Evolutionary conservation across 2,797 vertebrate genomes (phyloP).

Genomic region (Ctenosaura bakeri): DNA sequence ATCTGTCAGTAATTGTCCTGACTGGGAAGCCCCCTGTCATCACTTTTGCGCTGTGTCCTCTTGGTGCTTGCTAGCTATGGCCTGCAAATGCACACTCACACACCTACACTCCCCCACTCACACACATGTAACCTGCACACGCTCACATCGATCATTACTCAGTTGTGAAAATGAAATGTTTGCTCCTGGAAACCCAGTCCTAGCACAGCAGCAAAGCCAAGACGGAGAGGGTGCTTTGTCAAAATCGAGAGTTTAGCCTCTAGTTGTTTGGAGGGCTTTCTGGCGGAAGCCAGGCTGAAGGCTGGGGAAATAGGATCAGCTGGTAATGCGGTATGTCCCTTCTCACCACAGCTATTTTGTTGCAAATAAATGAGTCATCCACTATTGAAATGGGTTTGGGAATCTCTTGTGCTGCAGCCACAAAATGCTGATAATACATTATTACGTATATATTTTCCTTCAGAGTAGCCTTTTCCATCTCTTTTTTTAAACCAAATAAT

Average conservation of each 20-base stretch:
- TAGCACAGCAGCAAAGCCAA: constrained; percentile 53
- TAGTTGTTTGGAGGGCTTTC: constrained; percentile 55
- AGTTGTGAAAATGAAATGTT: constrained; percentile 60
- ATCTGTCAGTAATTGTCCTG: constrained; percentile 67
- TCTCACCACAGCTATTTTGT: constrained; percentile 75
- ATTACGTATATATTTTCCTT: constrained; percentile 57
- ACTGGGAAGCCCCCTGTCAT: constrained; percentile 57
- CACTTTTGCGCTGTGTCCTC: constrained; percentile 27
- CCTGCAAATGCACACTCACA: not conserved
- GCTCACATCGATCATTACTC: constrained; percentile 47
- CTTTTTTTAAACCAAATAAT: constrained; percentile 45
- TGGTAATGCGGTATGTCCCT: constrained; percentile 90
- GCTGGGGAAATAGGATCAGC: constrained; percentile 89
- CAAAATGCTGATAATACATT: constrained; percentile 65
- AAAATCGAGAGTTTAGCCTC: constrained; percentile 50
- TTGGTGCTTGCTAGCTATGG: not conserved
- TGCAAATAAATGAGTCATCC: constrained; percentile 76
- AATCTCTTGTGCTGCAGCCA: constrained; percentile 67
- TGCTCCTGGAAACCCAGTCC: constrained; percentile 49
- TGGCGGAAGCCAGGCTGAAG: constrained; percentile 60
- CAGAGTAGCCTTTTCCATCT: constrained; percentile 62
- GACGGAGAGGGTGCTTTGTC: constrained; percentile 55
- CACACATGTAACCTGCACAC: too few species aligned
- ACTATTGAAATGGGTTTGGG: constrained; percentile 67
- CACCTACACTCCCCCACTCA: too few species aligned